Conservation (phyloP, 2,113 vertebrate genomes). For the Gavialis gangeticus region DNA sequence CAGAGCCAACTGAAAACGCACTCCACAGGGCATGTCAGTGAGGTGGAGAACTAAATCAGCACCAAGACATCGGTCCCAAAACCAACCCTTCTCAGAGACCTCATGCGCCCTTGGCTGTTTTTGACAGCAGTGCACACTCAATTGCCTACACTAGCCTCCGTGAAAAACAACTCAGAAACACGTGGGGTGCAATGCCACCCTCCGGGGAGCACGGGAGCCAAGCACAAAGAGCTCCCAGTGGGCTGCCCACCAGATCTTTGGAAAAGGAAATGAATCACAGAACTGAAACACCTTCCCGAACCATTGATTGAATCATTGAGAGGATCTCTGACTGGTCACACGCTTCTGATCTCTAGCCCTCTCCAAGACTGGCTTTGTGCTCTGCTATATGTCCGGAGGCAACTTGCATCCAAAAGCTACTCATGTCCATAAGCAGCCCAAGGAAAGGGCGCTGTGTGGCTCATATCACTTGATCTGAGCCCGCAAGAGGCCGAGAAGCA, state of each 20-base stretch:
- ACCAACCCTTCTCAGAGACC: neutral
- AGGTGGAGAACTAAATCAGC: neutral
- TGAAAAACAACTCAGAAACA: neutral
- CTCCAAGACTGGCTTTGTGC: neutral
- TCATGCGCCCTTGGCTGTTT: neutral
- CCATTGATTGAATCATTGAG: neutral
- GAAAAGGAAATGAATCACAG: neutral
- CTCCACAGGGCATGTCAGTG: rapidly evolving
- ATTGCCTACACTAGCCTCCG: neutral
- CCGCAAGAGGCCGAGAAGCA: too few relatives aligned
- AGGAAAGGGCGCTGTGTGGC: slow-evolving; percentile 25
- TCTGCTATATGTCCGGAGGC: neutral
- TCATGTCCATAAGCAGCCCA: slow-evolving; percentile 10
- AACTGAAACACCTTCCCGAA: neutral
- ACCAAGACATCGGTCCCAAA: rapidly evolving
- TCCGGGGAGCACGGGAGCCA: rapidly evolving
- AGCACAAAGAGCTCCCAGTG: rapidly evolving
- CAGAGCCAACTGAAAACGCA: neutral
- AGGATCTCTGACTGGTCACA: neutral
- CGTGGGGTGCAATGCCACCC: rapidly evolving
- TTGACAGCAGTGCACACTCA: neutral
- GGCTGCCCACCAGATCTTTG: neutral
- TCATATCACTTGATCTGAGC: neutral
- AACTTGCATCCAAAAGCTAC: neutral
- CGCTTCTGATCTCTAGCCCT: neutral